Base-by-base conservation (phyloP, 2,113 vertebrate genomes). In the Indicator maculatus region DNA sequence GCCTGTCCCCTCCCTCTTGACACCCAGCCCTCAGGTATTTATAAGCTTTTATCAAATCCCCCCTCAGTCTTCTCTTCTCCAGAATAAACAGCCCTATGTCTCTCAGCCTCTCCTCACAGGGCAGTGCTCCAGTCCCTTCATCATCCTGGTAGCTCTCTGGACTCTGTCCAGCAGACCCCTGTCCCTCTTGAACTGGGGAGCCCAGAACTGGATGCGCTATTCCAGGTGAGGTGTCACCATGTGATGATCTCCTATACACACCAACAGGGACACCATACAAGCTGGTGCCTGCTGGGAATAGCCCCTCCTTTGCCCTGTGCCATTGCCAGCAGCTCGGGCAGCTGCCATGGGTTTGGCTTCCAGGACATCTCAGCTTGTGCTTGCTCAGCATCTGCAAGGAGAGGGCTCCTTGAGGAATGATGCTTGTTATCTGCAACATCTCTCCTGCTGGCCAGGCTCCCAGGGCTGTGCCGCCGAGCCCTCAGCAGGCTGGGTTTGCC, bases 351-450 rank as follows among this genome's bases (percentile, higher is more conserved):
- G 8, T 59, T 50, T 26, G 44, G 18, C 17, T 89, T 14, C n/a
- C 45, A 15, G 41, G 21, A 12, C 17, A 50, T 17, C 41, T n/a
- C 82, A 78, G 56, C 16, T 71, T 36, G 21, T 31, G 7, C 27
- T 63, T 0, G 0, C 47, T 75, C 5, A 0, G 52, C 69, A 74
- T 61, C 60, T 2, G 0, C 8, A 3, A 77, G 74, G 70, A 87
- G 74, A 70, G 19, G 18, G 16, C 16, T 47, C 61, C 36, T 19
- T 19, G 53, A 56, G 66, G 85, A 91, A 64, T 45, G 63, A 87
- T 60, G 58, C 18, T 83, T 4, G 6, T 56, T 50, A 89, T 52
- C 74, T 72, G 47, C 58, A 79, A 66, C 71, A 28, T 85, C 61
- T 78, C 71, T 93, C 63, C 88, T 60, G 63, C 74, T 41, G 44